Conservation (phyloP, 2,113 vertebrate species). For the Procapra przewalskii region DNA sequence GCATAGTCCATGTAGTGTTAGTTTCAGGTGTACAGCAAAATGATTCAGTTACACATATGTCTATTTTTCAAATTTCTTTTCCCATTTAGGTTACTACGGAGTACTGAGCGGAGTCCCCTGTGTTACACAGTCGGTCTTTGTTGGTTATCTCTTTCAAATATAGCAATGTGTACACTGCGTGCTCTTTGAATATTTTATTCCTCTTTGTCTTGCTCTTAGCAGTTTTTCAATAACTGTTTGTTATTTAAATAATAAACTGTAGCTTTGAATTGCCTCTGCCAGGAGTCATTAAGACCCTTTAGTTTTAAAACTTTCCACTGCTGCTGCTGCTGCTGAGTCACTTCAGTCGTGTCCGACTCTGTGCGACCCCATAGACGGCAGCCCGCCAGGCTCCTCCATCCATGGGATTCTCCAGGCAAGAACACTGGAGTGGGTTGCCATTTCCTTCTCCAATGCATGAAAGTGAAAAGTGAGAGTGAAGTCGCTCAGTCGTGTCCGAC, state of each 20-base stretch:
- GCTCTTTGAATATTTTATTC: background rate
- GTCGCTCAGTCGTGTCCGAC: too few species aligned
- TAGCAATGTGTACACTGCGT: background rate
- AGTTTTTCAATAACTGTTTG: background rate
- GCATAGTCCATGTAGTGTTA: background rate
- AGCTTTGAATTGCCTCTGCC: background rate
- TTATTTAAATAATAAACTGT: background rate
- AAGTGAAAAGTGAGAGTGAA: too few species aligned
- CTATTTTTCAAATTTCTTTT: background rate
- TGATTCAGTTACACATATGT: background rate
- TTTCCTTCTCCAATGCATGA: too few species aligned
- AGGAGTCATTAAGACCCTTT: background rate
- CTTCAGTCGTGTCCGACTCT: too few species aligned
- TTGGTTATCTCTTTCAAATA: background rate
- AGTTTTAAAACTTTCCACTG: background rate
- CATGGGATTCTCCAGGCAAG: too few species aligned
- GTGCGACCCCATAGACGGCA: too few species aligned
- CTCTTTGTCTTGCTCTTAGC: background rate
- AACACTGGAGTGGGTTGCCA: too few species aligned
- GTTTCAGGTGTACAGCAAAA: background rate
- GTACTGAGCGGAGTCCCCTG: background rate
- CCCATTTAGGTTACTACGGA: background rate
- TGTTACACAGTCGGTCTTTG: background rate
- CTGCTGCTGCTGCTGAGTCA: too few species aligned
- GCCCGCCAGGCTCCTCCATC: too few species aligned